phyloP scores from a whole-genome alignment of 2,797 vertebrate species.

The Eulemur albifrons region DNA sequence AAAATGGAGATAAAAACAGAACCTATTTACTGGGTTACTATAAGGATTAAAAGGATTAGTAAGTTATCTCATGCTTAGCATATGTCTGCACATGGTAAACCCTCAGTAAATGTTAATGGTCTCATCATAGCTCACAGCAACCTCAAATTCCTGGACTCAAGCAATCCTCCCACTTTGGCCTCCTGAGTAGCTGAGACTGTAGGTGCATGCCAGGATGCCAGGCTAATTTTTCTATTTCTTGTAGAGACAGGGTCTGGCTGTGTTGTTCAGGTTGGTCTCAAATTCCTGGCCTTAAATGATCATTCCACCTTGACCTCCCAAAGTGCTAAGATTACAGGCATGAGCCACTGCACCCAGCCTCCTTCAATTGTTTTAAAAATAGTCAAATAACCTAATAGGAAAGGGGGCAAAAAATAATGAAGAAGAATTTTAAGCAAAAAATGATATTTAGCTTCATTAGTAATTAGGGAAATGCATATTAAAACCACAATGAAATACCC shows the following conservation, averaged over 20 bases:
- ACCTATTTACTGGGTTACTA: neutral
- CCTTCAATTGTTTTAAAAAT: neutral
- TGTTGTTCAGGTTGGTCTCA: neutral
- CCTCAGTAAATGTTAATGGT: neutral
- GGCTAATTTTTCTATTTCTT: neutral
- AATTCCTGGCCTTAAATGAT: neutral
- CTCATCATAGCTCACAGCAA: too few relatives aligned
- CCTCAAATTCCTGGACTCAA: too few relatives aligned
- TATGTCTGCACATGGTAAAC: neutral
- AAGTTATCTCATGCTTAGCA: neutral
- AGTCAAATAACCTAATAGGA: neutral
- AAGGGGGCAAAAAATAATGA: neutral
- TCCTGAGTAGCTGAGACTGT: too few relatives aligned
- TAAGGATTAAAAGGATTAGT: neutral
- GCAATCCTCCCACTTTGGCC: too few relatives aligned
- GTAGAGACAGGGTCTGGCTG: neutral
- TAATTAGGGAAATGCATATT: neutral
- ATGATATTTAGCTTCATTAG: neutral
- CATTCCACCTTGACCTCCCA: neutral
- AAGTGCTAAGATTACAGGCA: neutral
- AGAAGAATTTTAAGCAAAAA: neutral
- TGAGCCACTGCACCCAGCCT: neutral
- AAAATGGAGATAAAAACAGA: neutral
- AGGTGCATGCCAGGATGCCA: too few relatives aligned
- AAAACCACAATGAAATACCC: neutral